Conservation (phyloP, 1,140 invertebrate genomes). For the Globodera rostochiensis region DNA sequence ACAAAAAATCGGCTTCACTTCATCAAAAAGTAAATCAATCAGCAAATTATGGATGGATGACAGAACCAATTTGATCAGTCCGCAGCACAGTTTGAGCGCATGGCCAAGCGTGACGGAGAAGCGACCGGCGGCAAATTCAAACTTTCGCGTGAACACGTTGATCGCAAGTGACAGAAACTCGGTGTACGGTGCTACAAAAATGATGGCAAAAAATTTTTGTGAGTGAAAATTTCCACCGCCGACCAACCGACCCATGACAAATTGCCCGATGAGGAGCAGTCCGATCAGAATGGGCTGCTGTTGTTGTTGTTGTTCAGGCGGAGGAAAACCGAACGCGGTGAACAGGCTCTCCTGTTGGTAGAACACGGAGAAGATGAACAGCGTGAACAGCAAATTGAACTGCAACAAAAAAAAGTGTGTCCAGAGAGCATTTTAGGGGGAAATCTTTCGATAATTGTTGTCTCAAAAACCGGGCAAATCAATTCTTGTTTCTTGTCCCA, state of each 20-base stretch:
- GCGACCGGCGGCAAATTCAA: slow-evolving; percentile 95
- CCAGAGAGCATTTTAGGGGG: too few species aligned
- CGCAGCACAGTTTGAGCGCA: slow-evolving; percentile 73
- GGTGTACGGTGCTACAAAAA: slow-evolving; percentile 82
- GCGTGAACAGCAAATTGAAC: slow-evolving; percentile 78
- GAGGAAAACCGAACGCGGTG: slow-evolving; percentile 82
- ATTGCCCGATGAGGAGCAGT: slow-evolving; percentile 84
- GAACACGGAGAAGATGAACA: slow-evolving; percentile 82
- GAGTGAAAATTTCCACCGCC: background rate
- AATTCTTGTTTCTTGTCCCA: too few species aligned
- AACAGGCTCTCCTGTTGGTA: slow-evolving; percentile 81
- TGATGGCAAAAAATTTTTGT: background rate
- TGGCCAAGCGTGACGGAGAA: slow-evolving; percentile 81
- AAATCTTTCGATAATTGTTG: too few species aligned
- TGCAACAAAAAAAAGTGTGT: slow-evolving; percentile 38
- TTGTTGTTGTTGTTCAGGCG: slow-evolving; percentile 42
- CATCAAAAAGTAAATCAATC: background rate
- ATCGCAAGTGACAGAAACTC: slow-evolving; percentile 73
- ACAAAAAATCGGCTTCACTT: too few species aligned
- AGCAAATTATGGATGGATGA: slow-evolving; percentile 73
- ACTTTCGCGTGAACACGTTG: slow-evolving; percentile 72
- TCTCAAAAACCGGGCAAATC: too few species aligned
- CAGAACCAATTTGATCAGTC: slow-evolving; percentile 92
- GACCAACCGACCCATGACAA: slow-evolving; percentile 69
- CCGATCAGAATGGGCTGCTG: slow-evolving; percentile 85